These are phyloP conservation scores for Coregonus clupeaformis DNA, from an alignment of 2,113 vertebrate genomes.

Conservation along the genomic window DNA sequence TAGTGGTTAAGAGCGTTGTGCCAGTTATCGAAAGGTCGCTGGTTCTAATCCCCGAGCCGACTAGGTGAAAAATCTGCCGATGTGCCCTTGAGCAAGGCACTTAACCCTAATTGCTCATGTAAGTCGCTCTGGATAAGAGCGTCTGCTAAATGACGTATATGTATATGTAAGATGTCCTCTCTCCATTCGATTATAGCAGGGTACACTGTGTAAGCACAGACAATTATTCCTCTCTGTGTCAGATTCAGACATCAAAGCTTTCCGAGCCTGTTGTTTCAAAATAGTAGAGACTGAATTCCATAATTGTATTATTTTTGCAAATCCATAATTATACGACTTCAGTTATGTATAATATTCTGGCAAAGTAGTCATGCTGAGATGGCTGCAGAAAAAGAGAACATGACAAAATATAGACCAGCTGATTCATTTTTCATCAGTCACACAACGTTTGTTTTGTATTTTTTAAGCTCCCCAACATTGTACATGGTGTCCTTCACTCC, in stretches of 20 bases:
- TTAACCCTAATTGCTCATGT: too few species aligned
- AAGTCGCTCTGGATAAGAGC: too few species aligned
- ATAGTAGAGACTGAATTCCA: slow-evolving; percentile 9
- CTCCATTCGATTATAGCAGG: too few species aligned
- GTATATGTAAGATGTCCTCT: slow-evolving; percentile 21
- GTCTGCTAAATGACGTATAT: too few species aligned
- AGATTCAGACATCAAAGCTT: slow-evolving; percentile 31
- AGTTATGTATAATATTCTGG: slow-evolving; percentile 22
- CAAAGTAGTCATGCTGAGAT: slow-evolving; percentile 25
- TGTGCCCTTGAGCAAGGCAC: too few species aligned
- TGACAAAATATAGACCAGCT: slow-evolving; percentile 22
- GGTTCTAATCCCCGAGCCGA: too few species aligned
- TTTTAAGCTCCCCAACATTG: slow-evolving; percentile 21
- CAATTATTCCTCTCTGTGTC: too few species aligned
- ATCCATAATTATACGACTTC: slow-evolving; percentile 28
- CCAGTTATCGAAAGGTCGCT: too few species aligned
- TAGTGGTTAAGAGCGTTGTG: too few species aligned
- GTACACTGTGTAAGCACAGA: too few species aligned
- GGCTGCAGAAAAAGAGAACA: slow-evolving; percentile 21
- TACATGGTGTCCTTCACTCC: background rate
- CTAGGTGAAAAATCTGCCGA: too few species aligned
- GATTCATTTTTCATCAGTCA: slow-evolving; percentile 16
- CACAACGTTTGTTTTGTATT: background rate
- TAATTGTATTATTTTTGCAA: background rate
- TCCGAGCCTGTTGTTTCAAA: slow-evolving; percentile 32